phyloP scores from a whole-genome alignment of 1,140 invertebrate genomes.

The Achatina immaculata region DNA sequence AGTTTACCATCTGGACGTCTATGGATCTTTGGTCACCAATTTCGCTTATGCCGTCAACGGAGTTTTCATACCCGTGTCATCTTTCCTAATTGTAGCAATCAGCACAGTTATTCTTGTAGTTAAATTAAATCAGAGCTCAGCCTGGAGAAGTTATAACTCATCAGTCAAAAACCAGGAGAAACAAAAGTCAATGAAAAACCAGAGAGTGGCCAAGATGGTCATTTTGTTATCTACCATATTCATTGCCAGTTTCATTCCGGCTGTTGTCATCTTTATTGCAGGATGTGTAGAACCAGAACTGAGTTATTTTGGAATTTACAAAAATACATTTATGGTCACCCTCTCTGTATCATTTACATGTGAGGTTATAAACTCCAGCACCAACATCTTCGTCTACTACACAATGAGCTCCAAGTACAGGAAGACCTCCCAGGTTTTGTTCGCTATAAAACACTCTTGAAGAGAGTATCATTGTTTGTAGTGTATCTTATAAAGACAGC shows the following conservation, averaged over 20 bases:
- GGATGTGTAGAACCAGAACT: neutral
- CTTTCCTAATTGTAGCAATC: neutral
- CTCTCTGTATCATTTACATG: neutral
- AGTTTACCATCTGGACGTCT: neutral
- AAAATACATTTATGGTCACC: neutral
- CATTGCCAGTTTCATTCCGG: neutral
- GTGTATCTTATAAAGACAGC: too few relatives aligned
- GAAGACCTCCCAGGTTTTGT: neutral
- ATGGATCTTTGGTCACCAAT: neutral
- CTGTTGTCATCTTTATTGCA: neutral
- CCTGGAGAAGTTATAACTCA: neutral
- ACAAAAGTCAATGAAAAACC: neutral
- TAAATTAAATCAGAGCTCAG: neutral
- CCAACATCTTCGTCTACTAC: conserved; percentile 6
- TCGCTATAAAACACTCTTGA: neutral
- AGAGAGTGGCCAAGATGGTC: neutral
- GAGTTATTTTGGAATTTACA: neutral
- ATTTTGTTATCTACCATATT: neutral
- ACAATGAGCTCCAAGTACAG: conserved; percentile 12
- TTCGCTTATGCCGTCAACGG: neutral
- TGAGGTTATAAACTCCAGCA: neutral
- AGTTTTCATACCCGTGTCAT: neutral
- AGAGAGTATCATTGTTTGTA: too few relatives aligned
- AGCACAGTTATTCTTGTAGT: neutral
- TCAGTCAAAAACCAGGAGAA: neutral